Conservation (phyloP, 2,797 vertebrate genomes). For the Arrhamphus sclerolepis region DNA sequence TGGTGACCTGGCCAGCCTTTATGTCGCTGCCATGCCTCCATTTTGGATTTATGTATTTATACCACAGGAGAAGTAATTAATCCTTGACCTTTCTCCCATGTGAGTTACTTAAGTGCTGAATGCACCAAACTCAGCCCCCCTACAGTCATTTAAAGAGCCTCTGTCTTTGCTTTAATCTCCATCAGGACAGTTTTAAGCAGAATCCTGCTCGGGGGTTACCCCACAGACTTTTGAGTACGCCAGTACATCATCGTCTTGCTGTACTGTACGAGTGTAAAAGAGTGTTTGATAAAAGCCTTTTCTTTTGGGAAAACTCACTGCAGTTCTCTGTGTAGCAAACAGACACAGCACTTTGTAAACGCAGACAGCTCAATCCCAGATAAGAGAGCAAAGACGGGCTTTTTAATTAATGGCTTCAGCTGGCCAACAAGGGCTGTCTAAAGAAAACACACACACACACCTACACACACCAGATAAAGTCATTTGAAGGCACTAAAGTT, state of each 20-base stretch:
- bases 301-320: slow-evolving; percentile 8
- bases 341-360: slow-evolving; percentile 47
- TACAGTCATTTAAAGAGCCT: background rate
- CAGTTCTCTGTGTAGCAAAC: slow-evolving; percentile 10
- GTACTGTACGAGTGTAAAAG: background rate
- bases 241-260: slow-evolving; percentile 8
- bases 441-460: slow-evolving; percentile 40
- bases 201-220: background rate
- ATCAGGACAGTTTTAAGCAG: too few relatives aligned
- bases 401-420: slow-evolving; percentile 62
- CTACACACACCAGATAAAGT: slow-evolving; percentile 40
- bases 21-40: slow-evolving; percentile 1
- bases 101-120: slow-evolving; percentile 12
- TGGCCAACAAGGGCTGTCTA: slow-evolving; percentile 58
- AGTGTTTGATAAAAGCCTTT: slow-evolving; percentile 14
- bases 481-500: slow-evolving; percentile 47
- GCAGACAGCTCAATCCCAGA: slow-evolving; percentile 68
- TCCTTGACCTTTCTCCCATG: slow-evolving; percentile 25
- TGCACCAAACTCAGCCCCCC: background rate
- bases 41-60: slow-evolving; percentile 19
- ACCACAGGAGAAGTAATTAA: slow-evolving; percentile 22
- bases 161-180: too few relatives aligned
- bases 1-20: slow-evolving; percentile 9
- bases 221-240: slow-evolving; percentile 2
- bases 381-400: slow-evolving; percentile 60